A percentile compares a stretch with the other conserved stretches of the same genome.
Evolutionary conservation across 1,140 invertebrate species (phyloP).

Genomic region (Tetramorium parvispinum): DNA sequence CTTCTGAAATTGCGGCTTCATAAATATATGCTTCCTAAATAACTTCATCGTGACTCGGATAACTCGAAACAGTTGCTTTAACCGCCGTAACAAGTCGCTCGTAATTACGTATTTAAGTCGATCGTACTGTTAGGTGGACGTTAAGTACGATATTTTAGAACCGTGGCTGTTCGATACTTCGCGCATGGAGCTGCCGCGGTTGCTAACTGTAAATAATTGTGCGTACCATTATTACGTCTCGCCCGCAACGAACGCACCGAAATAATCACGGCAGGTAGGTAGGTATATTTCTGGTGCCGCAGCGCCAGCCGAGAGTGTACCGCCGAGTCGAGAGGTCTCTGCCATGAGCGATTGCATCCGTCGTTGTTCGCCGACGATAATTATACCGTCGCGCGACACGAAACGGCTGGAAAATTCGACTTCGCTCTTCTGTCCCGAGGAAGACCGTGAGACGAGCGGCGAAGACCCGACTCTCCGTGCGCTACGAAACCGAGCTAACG

Average conservation of each 20-base stretch:
- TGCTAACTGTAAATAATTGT: slow-evolving; percentile 59
- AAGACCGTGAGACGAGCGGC: slow-evolving; percentile 7
- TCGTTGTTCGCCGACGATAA: slow-evolving; percentile 56
- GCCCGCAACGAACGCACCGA: slow-evolving; percentile 33
- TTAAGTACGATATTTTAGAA: slow-evolving; percentile 51
- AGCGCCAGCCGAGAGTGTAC: no score
- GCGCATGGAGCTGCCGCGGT: slow-evolving; percentile 5
- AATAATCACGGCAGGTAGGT: slow-evolving; percentile 12
- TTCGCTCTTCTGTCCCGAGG: slow-evolving; percentile 21
- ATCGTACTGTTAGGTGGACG: slow-evolving; percentile 44
- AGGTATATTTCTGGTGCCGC: background rate
- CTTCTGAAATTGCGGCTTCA: slow-evolving; percentile 24
- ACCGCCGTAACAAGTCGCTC: slow-evolving; percentile 42
- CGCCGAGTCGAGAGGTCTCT: background rate
- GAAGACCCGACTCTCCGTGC: slow-evolving; percentile 12
- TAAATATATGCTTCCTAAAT: slow-evolving; percentile 54
- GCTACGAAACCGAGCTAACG: slow-evolving; percentile 77
- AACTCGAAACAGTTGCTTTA: slow-evolving; percentile 51
- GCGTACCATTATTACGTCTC: slow-evolving; percentile 52
- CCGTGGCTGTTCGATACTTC: slow-evolving; percentile 34
- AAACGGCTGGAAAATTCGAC: slow-evolving; percentile 64
- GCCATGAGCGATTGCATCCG: slow-evolving; percentile 18
- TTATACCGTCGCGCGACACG: slow-evolving; percentile 26
- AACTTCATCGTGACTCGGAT: slow-evolving; percentile 56
- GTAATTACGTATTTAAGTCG: slow-evolving; percentile 48